Conservation (phyloP, 2,797 vertebrate genomes). For the Antennarius maculatus region DNA sequence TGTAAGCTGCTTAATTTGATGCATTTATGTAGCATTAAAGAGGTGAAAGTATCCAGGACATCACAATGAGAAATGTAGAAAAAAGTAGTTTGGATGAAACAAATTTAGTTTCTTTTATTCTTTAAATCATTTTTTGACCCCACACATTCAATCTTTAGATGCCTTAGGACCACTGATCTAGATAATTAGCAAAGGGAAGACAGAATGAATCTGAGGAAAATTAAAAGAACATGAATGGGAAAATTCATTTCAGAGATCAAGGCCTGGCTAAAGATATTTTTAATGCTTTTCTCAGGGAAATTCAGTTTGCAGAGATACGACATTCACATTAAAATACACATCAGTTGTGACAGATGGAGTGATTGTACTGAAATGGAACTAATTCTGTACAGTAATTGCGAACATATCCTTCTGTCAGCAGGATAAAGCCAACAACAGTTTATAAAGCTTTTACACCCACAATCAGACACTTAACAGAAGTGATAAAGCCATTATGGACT, state of each 20-base stretch:
- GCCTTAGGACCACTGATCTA: neutral
- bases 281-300: constrained; percentile 21
- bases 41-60: neutral
- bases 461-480: constrained; percentile 68
- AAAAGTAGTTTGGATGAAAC: neutral
- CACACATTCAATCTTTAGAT: neutral
- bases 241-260: constrained; percentile 8
- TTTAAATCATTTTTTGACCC: no score
- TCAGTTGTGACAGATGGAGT: constrained; percentile 61
- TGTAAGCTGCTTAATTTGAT: neutral
- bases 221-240: neutral
- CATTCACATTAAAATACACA: constrained; percentile 44
- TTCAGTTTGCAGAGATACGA: constrained; percentile 26
- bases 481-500: constrained; percentile 53
- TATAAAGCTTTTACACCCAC: constrained; percentile 67
- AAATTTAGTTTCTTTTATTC: no score
- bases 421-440: constrained; percentile 59
- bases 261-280: constrained; percentile 1
- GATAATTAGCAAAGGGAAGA: neutral
- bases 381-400: constrained; percentile 55
- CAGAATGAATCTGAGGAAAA: neutral
- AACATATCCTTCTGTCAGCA: constrained; percentile 67
- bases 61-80: neutral
- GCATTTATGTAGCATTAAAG: constrained; percentile 1
- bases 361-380: constrained; percentile 57